Base-by-base conservation (phyloP, 2,113 vertebrate genomes). In the Callaeas wilsoni region DNA sequence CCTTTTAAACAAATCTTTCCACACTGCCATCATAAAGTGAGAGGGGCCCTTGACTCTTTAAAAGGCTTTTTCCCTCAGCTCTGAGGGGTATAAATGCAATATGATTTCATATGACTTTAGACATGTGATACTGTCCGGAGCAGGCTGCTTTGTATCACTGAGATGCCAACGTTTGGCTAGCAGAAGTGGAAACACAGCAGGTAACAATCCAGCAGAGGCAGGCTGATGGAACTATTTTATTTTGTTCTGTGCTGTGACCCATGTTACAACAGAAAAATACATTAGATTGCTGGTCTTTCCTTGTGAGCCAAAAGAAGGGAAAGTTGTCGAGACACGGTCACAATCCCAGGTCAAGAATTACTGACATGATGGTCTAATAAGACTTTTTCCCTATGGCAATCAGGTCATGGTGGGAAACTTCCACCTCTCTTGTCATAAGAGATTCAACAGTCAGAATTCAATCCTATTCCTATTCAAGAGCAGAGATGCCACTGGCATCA, bases 401-500 rank as follows among this genome's bases (percentile, higher is more conserved):
- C 84, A 88, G 59, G 67, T 90, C 84, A 86, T 4, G 8, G 80
- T 81, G 77, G 49, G 88, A 93, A 93, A 96, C 80, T 89, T 90
- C 73, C 73, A 89, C 74, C 26, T 94, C 79, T 94, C 83, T 84
- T 76, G 78, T 86, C 60, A 42, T 53, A 87, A 78, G 49, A 84
- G 47, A 90, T 56, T 93, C 83, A 76, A 71, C 41, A 57, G 80
- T 73, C 53, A 90, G 53, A 92, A 93, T 64, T 71, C 86, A 93
- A 86, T 79, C 60, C 55, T 37, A 50, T 59, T 93, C 85, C 90
- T 90, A 57, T 55, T 89, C 92, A 93, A 96, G 92, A 90, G 57
- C 90, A 87, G 93, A 92, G 90, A 90, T 93, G 47, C 69, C 87
- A 88, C 79, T 74, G 85, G 60, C 83, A 95, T 92, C 88, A 81